Evolutionary conservation across 1,140 invertebrate genomes (phyloP), one percentile per base, ranked within the genome.

Genomic region (Hyphantria cunea): DNA sequence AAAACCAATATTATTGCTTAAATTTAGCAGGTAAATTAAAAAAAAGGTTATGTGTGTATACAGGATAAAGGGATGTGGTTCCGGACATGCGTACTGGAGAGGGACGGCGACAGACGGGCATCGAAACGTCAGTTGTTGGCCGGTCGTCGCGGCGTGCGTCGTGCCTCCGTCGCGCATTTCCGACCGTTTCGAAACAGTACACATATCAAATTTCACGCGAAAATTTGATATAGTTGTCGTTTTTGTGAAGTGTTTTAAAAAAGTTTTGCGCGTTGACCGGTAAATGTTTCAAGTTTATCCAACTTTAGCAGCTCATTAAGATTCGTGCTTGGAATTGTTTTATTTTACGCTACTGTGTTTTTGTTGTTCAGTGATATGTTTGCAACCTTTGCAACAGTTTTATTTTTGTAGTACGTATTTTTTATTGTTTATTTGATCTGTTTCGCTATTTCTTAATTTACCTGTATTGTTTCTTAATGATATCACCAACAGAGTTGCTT

Each of bases 181-280:
- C 66, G 50, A 47, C 45, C 65, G 37, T 55, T 61, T 52, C 68
- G 74, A 68, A 69, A 76, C 75, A 70, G 77, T 81, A 83, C 84
- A 87, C 84, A 85, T 89, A 86, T 90, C 84, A 82, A 86, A 86
- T 90, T 90, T 90, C 84, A 84, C 73, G 76, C 76, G 82, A 90
- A 90, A 90, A 84, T 90, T 88, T 86, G 87, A 90, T 90, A 86
- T 87, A 62, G 87, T 90, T 74, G 85, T 89, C 80, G 66, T 75
- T 78, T 84, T 64, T 84, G 84, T 87, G 83, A 60, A 66, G 64
- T 56, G 70, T 80, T 78, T 76, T 73, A 60, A 76, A 72, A 72
- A 79, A 82, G 74, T 82, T n/a, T 82, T 72, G 71, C 72, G 72
- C 66, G 70, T 78, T 76, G 51, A 76, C 74, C 78, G 85, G 84